Percentiles rank a stretch among this genome's conserved stretches.
Evolutionary conservation across 2,797 vertebrate species (phyloP).

Genomic region (Salarias fasciatus): DNA sequence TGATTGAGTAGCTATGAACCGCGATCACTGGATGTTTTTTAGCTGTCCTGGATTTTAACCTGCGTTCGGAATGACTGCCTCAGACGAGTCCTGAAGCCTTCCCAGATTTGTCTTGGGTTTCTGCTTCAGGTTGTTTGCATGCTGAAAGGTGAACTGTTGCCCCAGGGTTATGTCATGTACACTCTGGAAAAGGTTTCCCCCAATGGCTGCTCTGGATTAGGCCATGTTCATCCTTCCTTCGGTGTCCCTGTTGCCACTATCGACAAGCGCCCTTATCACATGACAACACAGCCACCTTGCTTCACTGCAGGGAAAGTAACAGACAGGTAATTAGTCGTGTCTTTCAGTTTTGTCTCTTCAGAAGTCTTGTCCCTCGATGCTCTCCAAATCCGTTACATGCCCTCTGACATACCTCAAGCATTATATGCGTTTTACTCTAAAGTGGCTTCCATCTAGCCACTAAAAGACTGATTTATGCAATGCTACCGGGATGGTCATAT

Average conservation of each 20-base stretch:
- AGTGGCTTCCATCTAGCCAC: constrained; percentile 25
- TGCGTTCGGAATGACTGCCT: constrained; percentile 6
- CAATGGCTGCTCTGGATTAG: neutral
- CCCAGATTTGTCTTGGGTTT: constrained; percentile 11
- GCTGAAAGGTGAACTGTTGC: constrained; percentile 6
- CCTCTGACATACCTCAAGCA: constrained; percentile 19
- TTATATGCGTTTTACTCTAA: constrained; percentile 11
- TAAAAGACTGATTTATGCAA: constrained; percentile 22
- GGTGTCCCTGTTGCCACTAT: neutral
- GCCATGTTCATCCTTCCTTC: neutral
- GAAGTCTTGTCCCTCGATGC: constrained; percentile 1
- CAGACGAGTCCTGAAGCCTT: constrained; percentile 5
- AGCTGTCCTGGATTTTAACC: constrained; percentile 5
- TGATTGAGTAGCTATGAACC: neutral
- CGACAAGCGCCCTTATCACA: constrained; percentile 11
- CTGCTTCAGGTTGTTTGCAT: constrained; percentile 5
- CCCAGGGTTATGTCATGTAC: neutral
- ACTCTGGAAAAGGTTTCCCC: neutral
- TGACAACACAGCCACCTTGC: neutral
- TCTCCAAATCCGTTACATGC: constrained; percentile 19
- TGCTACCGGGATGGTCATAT: constrained; percentile 10
- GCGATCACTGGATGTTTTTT: neutral
- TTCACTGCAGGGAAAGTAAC: neutral
- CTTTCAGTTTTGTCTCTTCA: constrained; percentile 16
- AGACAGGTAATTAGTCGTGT: neutral